Percentiles rank a stretch among this genome's conserved stretches.
Evolutionary conservation across 2,797 vertebrate species (phyloP).

Genomic region (Cyprinella venusta): DNA sequence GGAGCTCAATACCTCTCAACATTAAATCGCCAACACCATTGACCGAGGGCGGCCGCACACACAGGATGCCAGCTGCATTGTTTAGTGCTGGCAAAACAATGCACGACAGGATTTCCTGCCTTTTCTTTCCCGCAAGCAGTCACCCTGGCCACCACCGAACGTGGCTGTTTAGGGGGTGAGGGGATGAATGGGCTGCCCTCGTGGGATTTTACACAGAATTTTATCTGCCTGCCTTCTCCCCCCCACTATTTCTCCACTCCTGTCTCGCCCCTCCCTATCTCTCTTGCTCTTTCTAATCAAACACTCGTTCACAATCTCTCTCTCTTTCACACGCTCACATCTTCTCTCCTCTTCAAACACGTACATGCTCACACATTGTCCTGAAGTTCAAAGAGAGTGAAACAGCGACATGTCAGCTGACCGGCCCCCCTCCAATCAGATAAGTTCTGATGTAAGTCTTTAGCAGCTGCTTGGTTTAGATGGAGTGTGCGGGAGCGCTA

Average conservation of each 20-base stretch:
- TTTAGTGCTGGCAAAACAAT: conserved; percentile 72
- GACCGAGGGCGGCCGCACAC: conserved; percentile 42
- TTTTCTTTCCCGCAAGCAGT: conserved; percentile 54
- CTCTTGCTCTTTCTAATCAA: conserved; percentile 48
- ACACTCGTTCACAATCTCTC: conserved; percentile 14
- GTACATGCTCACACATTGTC: conserved; percentile 64
- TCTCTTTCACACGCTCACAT: conserved; percentile 32
- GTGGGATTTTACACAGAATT: conserved; percentile 68
- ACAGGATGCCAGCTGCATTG: conserved; percentile 77
- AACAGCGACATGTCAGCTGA: conserved; percentile 84
- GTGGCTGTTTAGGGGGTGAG: conserved; percentile 59
- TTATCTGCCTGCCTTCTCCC: conserved; percentile 37
- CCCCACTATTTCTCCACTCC: neutral
- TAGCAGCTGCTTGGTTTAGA: conserved; percentile 90
- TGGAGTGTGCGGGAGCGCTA: conserved; percentile 73
- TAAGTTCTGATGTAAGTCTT: conserved; percentile 91
- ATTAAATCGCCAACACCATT: conserved; percentile 26
- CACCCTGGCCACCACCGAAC: conserved; percentile 65
- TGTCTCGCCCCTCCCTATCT: conserved; percentile 6
- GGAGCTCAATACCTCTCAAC: conserved; percentile 36
- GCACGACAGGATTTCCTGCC: conserved; percentile 78
- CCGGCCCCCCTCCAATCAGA: conserved; percentile 88
- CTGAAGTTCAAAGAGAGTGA: conserved; percentile 86
- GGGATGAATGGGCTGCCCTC: conserved; percentile 67
- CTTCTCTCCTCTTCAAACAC: conserved; percentile 32